These are phyloP conservation scores for Meandrusa payeni DNA, from an alignment of 2,888 invertebrate species.

Conservation along the genomic window DNA sequence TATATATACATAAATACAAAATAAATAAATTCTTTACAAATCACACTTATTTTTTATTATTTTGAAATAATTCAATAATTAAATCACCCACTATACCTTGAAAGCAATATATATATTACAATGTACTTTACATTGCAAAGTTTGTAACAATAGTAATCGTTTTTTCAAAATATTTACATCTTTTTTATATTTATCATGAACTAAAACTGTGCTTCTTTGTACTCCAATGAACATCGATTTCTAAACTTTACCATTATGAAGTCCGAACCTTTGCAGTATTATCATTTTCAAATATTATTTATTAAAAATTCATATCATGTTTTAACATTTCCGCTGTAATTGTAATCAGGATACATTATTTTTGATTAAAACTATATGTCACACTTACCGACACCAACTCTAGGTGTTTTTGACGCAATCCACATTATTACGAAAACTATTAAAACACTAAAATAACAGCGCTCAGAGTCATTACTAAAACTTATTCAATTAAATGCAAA, in stretches of 20 bases:
- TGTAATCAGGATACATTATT: slow-evolving; percentile 45
- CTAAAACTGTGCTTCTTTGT: slow-evolving; percentile 9
- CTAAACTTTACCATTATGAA: background rate
- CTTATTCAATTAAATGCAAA: slow-evolving; percentile 24
- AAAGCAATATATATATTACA: too few relatives aligned
- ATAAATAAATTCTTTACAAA: too few relatives aligned
- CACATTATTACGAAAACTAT: slow-evolving; percentile 77
- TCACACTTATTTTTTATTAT: too few relatives aligned
- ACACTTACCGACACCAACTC: slow-evolving; percentile 88
- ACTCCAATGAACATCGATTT: background rate
- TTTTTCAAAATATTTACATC: slow-evolving; percentile 5
- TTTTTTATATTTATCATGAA: background rate
- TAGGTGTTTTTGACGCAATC: slow-evolving; percentile 86
- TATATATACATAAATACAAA: too few relatives aligned
- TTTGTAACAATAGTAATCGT: too few relatives aligned
- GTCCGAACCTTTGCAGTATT: slow-evolving; percentile 9
- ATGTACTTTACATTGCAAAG: too few relatives aligned
- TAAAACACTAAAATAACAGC: slow-evolving; percentile 12
- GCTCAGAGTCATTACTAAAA: slow-evolving; percentile 14
- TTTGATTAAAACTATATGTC: slow-evolving; percentile 56
- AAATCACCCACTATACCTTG: too few relatives aligned
- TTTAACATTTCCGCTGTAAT: slow-evolving; percentile 69
- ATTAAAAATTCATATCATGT: slow-evolving; percentile 68
- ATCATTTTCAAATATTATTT: slow-evolving; percentile 36
- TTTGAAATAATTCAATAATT: too few relatives aligned